These are phyloP conservation scores for Bombus haemorrhoidalis DNA, from an alignment of 1,140 invertebrate species.

Conservation along the genomic window DNA sequence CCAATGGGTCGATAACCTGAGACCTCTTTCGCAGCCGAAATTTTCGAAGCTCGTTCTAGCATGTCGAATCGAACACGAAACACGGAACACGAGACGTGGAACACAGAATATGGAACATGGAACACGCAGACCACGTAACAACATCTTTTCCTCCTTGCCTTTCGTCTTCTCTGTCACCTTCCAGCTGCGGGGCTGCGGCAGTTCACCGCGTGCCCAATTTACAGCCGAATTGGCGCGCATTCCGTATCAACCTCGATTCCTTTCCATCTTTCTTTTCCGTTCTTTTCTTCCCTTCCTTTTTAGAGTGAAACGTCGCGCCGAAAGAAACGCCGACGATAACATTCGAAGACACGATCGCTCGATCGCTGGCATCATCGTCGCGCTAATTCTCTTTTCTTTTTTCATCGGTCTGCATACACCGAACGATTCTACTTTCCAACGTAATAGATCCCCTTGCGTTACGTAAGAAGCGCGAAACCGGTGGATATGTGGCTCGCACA, in stretches of 20 bases:
- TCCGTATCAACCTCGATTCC: not conserved
- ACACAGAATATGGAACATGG: not conserved
- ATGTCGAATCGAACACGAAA: constrained; percentile 2
- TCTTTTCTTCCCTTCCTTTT: not conserved
- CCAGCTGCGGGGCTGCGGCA: not conserved
- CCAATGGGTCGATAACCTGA: constrained; percentile 79
- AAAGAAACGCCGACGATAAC: not conserved
- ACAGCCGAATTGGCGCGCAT: not conserved
- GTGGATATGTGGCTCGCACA: not conserved
- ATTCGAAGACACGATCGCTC: not conserved
- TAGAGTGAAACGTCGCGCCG: not conserved
- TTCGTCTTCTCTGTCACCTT: not conserved
- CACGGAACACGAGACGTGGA: not conserved
- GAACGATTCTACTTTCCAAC: constrained; percentile 37
- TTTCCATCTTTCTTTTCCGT: not conserved
- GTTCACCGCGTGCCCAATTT: constrained; percentile 6
- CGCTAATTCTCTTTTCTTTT: constrained; percentile 8
- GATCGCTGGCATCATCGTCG: not conserved
- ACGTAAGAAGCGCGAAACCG: constrained; percentile 16
- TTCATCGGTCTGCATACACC: not conserved
- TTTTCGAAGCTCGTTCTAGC: constrained; percentile 60
- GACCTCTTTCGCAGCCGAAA: constrained; percentile 72
- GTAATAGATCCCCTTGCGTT: constrained; percentile 29
- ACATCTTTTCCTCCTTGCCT: not conserved
- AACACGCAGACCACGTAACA: not conserved